These are phyloP conservation scores for Gonatopus flavifemur DNA, from an alignment of 1,140 invertebrate genomes.

Conservation along the genomic window DNA sequence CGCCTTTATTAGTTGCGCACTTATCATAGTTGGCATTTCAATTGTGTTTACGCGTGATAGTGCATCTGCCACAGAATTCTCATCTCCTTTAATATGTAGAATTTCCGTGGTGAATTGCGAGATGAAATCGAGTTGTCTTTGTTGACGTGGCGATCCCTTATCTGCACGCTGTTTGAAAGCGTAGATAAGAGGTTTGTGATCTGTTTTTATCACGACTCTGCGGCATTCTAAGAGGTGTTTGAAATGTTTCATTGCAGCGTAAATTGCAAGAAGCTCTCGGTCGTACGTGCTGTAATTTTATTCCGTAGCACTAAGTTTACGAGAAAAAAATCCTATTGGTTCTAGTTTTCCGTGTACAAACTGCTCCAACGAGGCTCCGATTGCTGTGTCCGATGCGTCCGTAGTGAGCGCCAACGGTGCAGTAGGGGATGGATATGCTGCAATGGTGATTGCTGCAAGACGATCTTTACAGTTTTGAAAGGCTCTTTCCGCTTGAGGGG, in stretches of 20 bases:
- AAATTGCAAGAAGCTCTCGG: conserved; percentile 39
- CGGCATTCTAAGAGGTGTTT: conserved; percentile 36
- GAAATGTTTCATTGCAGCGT: conserved; percentile 44
- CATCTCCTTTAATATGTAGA: conserved; percentile 34
- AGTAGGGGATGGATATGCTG: background rate
- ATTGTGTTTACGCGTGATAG: conserved; percentile 33
- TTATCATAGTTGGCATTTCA: background rate
- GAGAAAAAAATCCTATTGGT: conserved; percentile 29
- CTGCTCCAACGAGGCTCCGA: conserved; percentile 6
- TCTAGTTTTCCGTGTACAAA: background rate
- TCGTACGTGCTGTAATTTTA: conserved; percentile 40
- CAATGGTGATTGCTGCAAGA: background rate
- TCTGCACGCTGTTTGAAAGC: conserved; percentile 36
- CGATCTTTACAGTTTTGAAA: background rate
- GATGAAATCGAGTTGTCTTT: conserved; percentile 37
- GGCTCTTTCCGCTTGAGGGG: background rate
- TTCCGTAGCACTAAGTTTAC: conserved; percentile 10
- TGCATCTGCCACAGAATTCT: conserved; percentile 37
- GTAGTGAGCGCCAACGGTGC: background rate
- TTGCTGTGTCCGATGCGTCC: background rate
- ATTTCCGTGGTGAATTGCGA: conserved; percentile 43
- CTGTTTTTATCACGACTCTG: conserved; percentile 40
- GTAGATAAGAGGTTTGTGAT: conserved; percentile 51
- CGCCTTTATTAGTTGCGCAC: background rate
- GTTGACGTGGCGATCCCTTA: conserved; percentile 32